Evolutionary conservation across 1,140 invertebrate genomes (phyloP), one percentile per base, ranked within the genome.

Genomic region (Halictus rubicundus): DNA sequence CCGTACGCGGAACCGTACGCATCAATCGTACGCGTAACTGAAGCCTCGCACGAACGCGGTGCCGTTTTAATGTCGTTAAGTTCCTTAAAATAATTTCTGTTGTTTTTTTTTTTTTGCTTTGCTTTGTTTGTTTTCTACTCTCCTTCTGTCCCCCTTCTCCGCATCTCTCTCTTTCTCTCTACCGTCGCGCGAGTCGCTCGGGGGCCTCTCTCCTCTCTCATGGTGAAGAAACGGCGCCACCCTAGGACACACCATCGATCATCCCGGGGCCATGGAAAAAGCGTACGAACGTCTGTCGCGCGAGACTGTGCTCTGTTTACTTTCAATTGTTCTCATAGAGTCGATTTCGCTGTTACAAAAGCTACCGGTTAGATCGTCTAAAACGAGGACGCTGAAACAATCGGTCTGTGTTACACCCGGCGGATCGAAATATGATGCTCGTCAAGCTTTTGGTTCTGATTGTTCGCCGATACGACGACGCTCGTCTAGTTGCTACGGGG

Each of bases 31-130:
- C 79, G 61, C 65, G 65, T 32, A 75, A 81, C 78, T 63, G 83
- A 88, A 88, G 86, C 87, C 88, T 89, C 87, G 88, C 80, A 84
- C 88, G 82, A 89, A 86, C 85, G 64, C 66, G 78, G 64, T 86
- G 84, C 80, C 59, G 57, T 52, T n/a, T 46, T 79, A 83, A 86
- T 81, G 70, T 86, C 65, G 61, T 78, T 57, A 84, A 87, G 69
- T 85, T 69, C 87, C 76, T 80, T 82, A 87, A 85, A 86, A 89
- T 88, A 90, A 81, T 85, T 85, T 81, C 82, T 81, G 66, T 82
- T 77, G 82, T 23, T 74, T 72, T 72, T 77, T 83, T 23, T 74
- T 72, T 72, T 16, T 16, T 16, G 16, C 6, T 52, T 21, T 52
- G 42, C 19, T 52, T 52, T 52, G 49, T 84, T 23, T 74, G 73